These are phyloP conservation scores for Gobionotothen gibberifrons DNA, from an alignment of 2,797 vertebrate species.

Conservation along the genomic window DNA sequence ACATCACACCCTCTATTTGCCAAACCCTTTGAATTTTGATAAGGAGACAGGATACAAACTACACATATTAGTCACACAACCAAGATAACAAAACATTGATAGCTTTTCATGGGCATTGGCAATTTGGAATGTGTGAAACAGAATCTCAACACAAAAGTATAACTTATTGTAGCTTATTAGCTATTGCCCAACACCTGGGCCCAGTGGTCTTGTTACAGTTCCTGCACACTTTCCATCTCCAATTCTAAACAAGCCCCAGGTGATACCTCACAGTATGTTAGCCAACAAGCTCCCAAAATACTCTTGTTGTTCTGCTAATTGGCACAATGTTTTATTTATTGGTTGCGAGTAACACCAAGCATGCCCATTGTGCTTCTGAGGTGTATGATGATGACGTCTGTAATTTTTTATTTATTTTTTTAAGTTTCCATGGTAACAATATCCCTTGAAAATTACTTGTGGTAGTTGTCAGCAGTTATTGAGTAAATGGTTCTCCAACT, in stretches of 20 bases:
- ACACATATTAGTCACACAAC: too few relatives aligned
- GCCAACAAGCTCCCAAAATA: not conserved
- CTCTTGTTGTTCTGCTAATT: not conserved
- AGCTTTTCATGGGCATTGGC: too few relatives aligned
- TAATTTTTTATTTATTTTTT: not conserved
- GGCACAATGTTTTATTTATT: not conserved
- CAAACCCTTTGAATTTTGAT: not conserved
- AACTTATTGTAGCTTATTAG: not conserved
- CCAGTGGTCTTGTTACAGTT: not conserved
- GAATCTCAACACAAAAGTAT: not conserved
- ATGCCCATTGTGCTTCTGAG: not conserved
- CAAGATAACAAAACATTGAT: not conserved
- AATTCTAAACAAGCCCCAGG: not conserved
- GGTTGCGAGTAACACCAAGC: not conserved
- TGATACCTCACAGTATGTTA: not conserved
- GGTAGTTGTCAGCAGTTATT: not conserved
- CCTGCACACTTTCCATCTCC: not conserved
- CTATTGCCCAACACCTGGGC: not conserved
- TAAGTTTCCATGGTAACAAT: conserved; percentile 6
- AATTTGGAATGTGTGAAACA: too few relatives aligned
- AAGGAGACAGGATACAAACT: not conserved
- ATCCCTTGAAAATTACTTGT: not conserved
- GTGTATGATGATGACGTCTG: not conserved
- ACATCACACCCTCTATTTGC: not conserved
- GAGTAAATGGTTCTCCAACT: not conserved